Percentiles rank a stretch among this genome's conserved stretches.
These are phyloP conservation scores for Pterostichus niger DNA, from an alignment of 2,888 invertebrate genomes.

Conservation along the genomic window DNA sequence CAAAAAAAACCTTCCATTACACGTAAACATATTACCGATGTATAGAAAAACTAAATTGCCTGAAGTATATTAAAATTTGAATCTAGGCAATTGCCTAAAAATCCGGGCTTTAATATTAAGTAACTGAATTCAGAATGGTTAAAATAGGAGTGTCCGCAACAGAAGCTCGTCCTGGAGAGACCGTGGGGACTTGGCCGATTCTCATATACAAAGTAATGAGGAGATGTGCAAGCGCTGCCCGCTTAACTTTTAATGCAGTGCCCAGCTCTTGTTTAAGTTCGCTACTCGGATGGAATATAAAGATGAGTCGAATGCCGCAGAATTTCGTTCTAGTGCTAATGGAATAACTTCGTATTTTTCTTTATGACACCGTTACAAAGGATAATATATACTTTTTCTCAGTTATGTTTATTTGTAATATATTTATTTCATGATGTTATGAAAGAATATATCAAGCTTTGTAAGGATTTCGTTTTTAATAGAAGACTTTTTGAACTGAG, in stretches of 20 bases:
- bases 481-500: too few species aligned
- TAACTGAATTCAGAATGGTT: not conserved
- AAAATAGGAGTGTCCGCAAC: not conserved
- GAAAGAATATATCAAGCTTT: too few species aligned
- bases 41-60: too few species aligned
- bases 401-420: slow-evolving; percentile 54
- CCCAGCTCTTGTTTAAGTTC: slow-evolving; percentile 61
- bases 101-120: too few species aligned
- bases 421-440: slow-evolving; percentile 2
- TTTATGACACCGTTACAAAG: slow-evolving; percentile 62
- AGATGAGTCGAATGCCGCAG: slow-evolving; percentile 53
- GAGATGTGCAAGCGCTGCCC: slow-evolving; percentile 56
- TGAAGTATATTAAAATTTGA: too few species aligned
- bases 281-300: slow-evolving; percentile 63
- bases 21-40: too few species aligned
- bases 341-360: slow-evolving; percentile 60
- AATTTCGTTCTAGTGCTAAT: slow-evolving; percentile 59
- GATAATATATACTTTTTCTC: slow-evolving; percentile 60
- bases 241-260: slow-evolving; percentile 66
- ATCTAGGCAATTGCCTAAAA: too few species aligned
- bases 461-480: too few species aligned
- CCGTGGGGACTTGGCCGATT: slow-evolving; percentile 1
- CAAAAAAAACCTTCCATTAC: too few species aligned
- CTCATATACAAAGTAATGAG: slow-evolving; percentile 61
- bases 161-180: not conserved